Conservation (phyloP, 2,113 vertebrate species). For the Rafetus swinhoei region DNA sequence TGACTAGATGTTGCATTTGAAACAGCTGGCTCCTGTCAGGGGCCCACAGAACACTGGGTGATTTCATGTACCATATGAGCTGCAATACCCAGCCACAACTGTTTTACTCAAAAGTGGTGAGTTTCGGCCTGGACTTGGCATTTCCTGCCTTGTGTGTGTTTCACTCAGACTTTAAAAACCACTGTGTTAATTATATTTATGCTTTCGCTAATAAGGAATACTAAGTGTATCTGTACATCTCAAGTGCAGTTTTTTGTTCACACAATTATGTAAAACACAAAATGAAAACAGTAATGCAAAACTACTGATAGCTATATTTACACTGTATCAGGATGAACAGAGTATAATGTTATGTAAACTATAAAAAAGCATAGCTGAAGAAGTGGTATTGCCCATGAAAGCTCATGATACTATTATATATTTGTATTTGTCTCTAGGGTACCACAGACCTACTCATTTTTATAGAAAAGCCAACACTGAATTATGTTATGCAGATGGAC, state of each 20-base stretch:
- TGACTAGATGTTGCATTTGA: neutral
- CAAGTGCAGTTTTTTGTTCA: neutral
- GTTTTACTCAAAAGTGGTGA: neutral
- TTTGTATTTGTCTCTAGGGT: no score
- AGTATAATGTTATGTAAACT: neutral
- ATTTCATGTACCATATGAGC: fast-evolving
- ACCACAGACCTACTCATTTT: no score
- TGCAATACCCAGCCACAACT: neutral
- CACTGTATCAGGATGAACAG: neutral
- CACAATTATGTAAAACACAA: neutral
- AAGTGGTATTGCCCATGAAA: no score
- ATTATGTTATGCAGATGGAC: neutral
- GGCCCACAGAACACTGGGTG: neutral
- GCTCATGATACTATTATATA: no score
- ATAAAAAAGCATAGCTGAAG: neutral
- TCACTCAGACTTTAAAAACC: neutral
- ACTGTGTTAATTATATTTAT: neutral
- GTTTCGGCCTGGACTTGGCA: neutral
- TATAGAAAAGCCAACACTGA: neutral
- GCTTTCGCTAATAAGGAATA: neutral
- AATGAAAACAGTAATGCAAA: neutral
- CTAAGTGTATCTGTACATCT: fast-evolving
- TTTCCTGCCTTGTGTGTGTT: neutral
- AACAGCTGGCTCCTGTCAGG: neutral
- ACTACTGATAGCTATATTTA: neutral